A percentile compares a stretch with the other conserved stretches of the same genome.
Conservation (phyloP, 1,140 invertebrate species). For the Danaus melanippus region DNA sequence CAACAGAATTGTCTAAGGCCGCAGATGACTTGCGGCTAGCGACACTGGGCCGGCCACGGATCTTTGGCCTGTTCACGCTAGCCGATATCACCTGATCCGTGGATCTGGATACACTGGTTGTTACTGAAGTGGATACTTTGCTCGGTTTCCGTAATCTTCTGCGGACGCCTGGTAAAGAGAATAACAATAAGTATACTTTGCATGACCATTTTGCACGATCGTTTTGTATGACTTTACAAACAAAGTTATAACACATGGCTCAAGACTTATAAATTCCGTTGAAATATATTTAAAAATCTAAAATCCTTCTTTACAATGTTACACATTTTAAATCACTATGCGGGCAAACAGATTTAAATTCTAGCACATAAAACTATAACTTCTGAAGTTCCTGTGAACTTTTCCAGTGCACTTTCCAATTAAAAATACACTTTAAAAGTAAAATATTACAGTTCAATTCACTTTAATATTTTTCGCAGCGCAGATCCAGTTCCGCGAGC, state of each 20-base stretch:
- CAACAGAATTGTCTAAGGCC: constrained; percentile 75
- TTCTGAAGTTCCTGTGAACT: constrained; percentile 2
- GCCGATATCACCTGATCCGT: constrained; percentile 71
- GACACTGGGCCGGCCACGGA: constrained; percentile 76
- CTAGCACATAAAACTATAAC: constrained; percentile 11
- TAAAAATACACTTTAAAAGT: constrained; percentile 1
- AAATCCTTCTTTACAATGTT: too few relatives aligned
- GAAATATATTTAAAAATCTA: too few relatives aligned
- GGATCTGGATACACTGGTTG: constrained; percentile 59
- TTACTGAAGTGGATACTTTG: constrained; percentile 63
- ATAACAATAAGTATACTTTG: not conserved
- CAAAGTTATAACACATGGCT: too few relatives aligned
- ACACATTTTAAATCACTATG: constrained; percentile 4
- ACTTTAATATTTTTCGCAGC: constrained; percentile 3
- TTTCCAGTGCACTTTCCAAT: not conserved
- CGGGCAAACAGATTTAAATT: constrained; percentile 12
- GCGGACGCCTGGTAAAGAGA: constrained; percentile 57
- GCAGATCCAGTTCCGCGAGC: constrained; percentile 16
- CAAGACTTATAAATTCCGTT: too few relatives aligned
- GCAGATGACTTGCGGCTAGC: constrained; percentile 74
- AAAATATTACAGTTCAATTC: constrained; percentile 1
- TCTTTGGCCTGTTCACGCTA: constrained; percentile 79
- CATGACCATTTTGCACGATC: too few relatives aligned
- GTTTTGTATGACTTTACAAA: too few relatives aligned
- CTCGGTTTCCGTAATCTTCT: constrained; percentile 73